Percentiles rank a stretch among this genome's conserved stretches.
Conservation (phyloP, 2,888 invertebrate species). For the Atrina japonica region DNA sequence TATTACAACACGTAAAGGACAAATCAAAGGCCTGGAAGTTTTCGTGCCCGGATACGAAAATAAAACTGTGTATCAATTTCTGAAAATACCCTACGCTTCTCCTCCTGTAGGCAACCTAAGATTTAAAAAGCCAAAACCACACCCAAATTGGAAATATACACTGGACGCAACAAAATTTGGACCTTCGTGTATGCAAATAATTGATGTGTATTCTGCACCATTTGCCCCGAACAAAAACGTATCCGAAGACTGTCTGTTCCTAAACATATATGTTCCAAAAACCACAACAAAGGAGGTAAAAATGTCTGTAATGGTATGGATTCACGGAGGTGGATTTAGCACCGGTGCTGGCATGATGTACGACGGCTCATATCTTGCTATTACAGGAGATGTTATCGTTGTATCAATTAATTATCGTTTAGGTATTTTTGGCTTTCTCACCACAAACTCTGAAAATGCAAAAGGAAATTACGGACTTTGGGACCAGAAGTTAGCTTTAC, state of each 20-base stretch:
- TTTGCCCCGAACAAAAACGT: constrained; percentile 9
- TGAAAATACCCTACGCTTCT: constrained; percentile 49
- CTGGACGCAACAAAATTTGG: constrained; percentile 43
- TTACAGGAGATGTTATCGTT: constrained; percentile 55
- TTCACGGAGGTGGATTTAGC: constrained; percentile 62
- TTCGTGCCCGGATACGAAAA: neutral
- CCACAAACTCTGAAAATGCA: constrained; percentile 46
- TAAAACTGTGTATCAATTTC: constrained; percentile 42
- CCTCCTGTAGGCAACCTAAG: constrained; percentile 49
- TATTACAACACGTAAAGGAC: constrained; percentile 1
- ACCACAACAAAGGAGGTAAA: constrained; percentile 4
- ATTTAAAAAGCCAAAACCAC: constrained; percentile 38
- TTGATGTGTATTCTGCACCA: constrained; percentile 38
- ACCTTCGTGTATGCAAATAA: constrained; percentile 52
- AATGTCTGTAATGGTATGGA: constrained; percentile 61
- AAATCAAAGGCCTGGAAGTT: neutral
- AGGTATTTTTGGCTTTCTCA: constrained; percentile 60
- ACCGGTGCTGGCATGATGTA: constrained; percentile 50
- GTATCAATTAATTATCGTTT: constrained; percentile 61
- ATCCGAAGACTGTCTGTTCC: constrained; percentile 59
- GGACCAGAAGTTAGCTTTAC: constrained; percentile 60
- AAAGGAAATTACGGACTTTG: constrained; percentile 59
- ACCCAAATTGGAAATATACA: constrained; percentile 33
- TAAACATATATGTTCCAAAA: constrained; percentile 56
- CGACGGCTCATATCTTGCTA: constrained; percentile 55